Base-by-base conservation (phyloP, 2,888 invertebrate species). In the Eudasyphora cyanicolor region DNA sequence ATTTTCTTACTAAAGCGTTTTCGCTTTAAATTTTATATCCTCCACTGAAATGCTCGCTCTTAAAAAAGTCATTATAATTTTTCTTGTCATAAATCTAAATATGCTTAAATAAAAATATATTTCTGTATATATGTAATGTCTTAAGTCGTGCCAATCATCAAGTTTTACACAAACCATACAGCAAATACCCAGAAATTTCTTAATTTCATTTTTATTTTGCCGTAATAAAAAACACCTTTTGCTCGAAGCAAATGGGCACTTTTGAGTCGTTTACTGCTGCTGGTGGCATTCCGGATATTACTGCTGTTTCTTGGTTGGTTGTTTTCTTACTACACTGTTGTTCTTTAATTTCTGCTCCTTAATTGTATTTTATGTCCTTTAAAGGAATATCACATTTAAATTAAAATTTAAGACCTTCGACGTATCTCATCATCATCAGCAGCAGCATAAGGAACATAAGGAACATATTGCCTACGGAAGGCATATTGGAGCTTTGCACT, bases 341-440 rank as follows among this genome's bases (percentile, higher is more conserved):
- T 64, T 38, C n/a, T 60, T 60, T 60, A 42, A 67, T 21, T 67
- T 67, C 6, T 17, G n/a, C n/a, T n/a, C 42, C 42, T 42, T 67
- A 67, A 67, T 67, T 67, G 67, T 38, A 38, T 14, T 67, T 67
- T 38, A 42, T 21, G 32, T n/a, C 38, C 14, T 42, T 38, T 24
- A 42, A 67, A 67, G 24, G 42, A 35, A 42, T 24, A 24, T 24
- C 21, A 67, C 42, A 67, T 67, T 67, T 38, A 42, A 38, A 67
- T 42, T 67, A 67, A 67, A 67, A 24, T 67, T 67, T 67, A 42
- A 42, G 67, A 67, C 42, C 42, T 21, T 38, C 62, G 19, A 32
- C 8, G 32, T 24, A 10, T 12, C 57, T 51, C 24, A 24, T 27
- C 14, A 24, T 24, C 57, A 57, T 8, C 24, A 3, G 0, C 27